Base-by-base conservation (phyloP, 1,140 invertebrate genomes). In the Neodiprion pinetum region DNA sequence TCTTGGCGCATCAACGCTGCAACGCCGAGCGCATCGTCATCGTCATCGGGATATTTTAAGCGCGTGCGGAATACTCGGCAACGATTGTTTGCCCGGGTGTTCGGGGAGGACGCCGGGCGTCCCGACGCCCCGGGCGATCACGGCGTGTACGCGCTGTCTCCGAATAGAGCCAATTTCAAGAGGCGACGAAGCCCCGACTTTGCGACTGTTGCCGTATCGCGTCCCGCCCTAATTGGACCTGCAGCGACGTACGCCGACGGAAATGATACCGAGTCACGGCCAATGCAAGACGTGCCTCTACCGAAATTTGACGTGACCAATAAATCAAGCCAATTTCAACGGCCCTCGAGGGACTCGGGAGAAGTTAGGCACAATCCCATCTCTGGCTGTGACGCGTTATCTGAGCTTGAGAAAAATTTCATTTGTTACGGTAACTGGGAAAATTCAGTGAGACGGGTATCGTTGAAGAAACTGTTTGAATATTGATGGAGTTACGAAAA, bases 271-370 rank as follows among this genome's bases (percentile, higher is more conserved):
- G 28, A 61, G 53, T 12, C 53, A 61, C 53, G 53, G 53, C 53
- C 53, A 61, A 61, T 61, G 53, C 53, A 61, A 61, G 53, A 61
- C 53, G 53, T 61, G 53, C 53, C 53, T 61, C 53, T 61, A 61
- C 53, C 53, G 9, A 61, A 61, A 61, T 61, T 61, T 61, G 53
- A 61, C 53, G 53, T 61, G 53, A 61, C 53, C 53, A 61, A 61
- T 61, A 61, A 61, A 61, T 61, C 53, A 61, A 61, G 53, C 53
- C 53, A 61, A 61, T 61, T 61, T 9, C 11, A 17, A 14, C 53
- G 11, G 53, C 53, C 53, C 53, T 21, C n/a, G 53, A 53, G 53
- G 11, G 11, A 12, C 28, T 40, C 28, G 28, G 28, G 28, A 40
- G 28, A 40, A 40, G 28, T 40, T 40, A 40, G 28, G 28, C 28